Conservation (phyloP, 2,888 invertebrate species). For the Chromoteleia sp. region DNA sequence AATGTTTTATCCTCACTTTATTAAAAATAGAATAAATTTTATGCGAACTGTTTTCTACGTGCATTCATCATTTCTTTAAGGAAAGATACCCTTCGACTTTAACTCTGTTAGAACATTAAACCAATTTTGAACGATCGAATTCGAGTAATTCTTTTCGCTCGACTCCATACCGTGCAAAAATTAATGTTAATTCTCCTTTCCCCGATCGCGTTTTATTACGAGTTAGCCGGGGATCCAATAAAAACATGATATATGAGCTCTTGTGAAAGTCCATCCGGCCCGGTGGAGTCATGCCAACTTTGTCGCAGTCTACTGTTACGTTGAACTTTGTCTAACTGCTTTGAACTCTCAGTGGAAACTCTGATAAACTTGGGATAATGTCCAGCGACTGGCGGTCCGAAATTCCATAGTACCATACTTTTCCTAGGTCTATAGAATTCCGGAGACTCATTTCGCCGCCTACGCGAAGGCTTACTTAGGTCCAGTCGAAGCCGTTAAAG, state of each 20-base stretch:
- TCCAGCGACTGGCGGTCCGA: constrained; percentile 17
- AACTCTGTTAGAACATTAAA: no score
- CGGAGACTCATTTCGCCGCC: constrained; percentile 9
- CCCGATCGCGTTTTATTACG: constrained; percentile 41
- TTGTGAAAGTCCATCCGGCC: constrained; percentile 57
- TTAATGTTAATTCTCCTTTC: constrained; percentile 20
- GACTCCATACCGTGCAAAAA: constrained; percentile 12
- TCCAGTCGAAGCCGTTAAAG: not conserved
- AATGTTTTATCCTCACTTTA: no score
- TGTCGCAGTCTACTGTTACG: constrained; percentile 63
- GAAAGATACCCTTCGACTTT: no score
- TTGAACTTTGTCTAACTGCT: constrained; percentile 63
- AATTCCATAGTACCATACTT: constrained; percentile 22
- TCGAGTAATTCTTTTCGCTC: not conserved
- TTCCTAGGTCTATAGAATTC: constrained; percentile 28
- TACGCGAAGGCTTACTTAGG: constrained; percentile 11
- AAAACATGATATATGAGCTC: constrained; percentile 63
- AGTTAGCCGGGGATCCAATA: constrained; percentile 45
- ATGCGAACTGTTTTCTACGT: no score
- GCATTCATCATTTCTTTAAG: no score
- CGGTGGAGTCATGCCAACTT: constrained; percentile 64
- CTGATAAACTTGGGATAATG: constrained; percentile 59
- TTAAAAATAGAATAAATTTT: no score
- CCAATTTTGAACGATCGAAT: not conserved
- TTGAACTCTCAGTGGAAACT: constrained; percentile 56